Base-by-base conservation (phyloP, 2,797 vertebrate genomes). In the Trachops cirrhosus region DNA sequence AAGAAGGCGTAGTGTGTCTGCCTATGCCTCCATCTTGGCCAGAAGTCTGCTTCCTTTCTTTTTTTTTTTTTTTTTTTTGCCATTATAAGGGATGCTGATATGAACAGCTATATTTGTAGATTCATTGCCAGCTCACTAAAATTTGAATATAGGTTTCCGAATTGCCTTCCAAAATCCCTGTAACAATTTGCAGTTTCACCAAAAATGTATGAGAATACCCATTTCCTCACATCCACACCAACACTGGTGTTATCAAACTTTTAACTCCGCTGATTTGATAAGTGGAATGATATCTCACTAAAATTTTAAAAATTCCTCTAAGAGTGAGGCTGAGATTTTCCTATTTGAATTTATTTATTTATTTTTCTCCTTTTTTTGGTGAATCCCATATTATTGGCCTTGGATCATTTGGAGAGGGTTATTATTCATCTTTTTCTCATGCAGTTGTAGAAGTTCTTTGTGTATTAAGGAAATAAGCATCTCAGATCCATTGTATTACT, bases 381-480 rank as follows among this genome's bases (percentile, higher is more conserved):
- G 84, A 89, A 57, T 10, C 14, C 34, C 12, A 37, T 64, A 39
- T 80, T 75, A 19, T 52, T 80, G 71, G 57, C 32, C 79, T 82
- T 92, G 68, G 74, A 18, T 14, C 26, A 10, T 85, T 95, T 10
- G 12, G 89, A 39, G 21, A 32, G 26, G 9, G 34, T 12, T 86
- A 79, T 22, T 64, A 62, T 34, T 67, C 9, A 57, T 75, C 21
- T 83, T 92, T 94, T 91, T 39, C 52, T 94, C 16, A 54, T 64
- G 92, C 62, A 77, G 57, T 93, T 19, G 21, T 78, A 74, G 34
- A 41, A 48, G 29, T 50, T 94, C 21, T 89, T 90, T 86, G 57
- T 64, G 34, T 89, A 86, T 92, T 68, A 94, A 93, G 57, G 67
- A 93, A 90, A 78, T 67, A 73, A 44, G 32, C 52, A 70, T 71